Percentiles rank a stretch among this genome's conserved stretches.
Conservation (phyloP, 30 jellyfish, hydroid and myxozoan genomes). For the Clytia hemisphaerica region DNA sequence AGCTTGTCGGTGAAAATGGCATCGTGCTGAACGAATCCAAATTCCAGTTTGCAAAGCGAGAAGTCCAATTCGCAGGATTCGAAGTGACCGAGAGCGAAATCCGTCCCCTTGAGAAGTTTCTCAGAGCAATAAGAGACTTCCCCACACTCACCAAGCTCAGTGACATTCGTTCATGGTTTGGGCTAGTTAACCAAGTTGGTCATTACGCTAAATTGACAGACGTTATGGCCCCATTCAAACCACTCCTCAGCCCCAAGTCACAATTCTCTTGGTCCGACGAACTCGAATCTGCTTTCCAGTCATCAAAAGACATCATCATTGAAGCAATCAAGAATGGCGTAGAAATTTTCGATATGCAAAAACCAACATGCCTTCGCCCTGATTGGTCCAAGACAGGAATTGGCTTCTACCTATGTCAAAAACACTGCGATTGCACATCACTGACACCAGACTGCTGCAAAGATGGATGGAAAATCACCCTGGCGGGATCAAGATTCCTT, state of each 20-base stretch:
- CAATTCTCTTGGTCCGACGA: too few species aligned
- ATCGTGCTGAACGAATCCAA: background rate
- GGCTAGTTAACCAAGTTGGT: too few species aligned
- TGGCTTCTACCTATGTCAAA: too few species aligned
- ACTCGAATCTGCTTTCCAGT: background rate
- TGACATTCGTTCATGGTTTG: background rate
- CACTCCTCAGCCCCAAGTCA: background rate
- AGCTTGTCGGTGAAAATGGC: background rate
- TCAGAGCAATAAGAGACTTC: background rate
- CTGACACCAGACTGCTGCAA: background rate
- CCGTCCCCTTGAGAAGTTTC: background rate
- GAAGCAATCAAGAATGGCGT: background rate
- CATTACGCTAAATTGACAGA: background rate
- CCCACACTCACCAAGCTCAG: background rate
- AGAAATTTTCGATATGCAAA: background rate
- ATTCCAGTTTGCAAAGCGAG: too few species aligned
- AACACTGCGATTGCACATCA: conserved; percentile 1
- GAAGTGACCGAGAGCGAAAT: background rate
- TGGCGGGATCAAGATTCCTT: too few species aligned
- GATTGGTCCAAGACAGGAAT: too few species aligned
- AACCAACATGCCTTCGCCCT: too few species aligned
- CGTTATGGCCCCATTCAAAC: too few species aligned
- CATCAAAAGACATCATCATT: background rate
- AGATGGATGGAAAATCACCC: background rate
- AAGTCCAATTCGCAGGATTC: too few species aligned